These are phyloP conservation scores for Heliconius himera DNA, from an alignment of 1,140 invertebrate genomes.

Conservation along the genomic window DNA sequence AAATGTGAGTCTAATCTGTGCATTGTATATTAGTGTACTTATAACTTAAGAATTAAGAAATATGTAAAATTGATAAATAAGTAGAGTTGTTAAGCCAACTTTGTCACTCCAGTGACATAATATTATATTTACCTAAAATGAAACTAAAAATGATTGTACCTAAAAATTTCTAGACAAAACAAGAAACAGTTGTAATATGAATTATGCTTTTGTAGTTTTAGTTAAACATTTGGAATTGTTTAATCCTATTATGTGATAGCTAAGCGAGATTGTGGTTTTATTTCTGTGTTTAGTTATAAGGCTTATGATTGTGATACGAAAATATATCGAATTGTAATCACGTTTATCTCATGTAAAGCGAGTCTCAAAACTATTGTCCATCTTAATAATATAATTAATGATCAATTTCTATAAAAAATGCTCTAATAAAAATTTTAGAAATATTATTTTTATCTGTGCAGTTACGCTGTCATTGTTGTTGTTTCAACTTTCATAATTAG, in stretches of 20 bases:
- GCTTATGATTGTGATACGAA: constrained; percentile 19
- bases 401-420: no score
- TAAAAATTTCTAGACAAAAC: not conserved
- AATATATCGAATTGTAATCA: constrained; percentile 16
- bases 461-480: not conserved
- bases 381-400: not conserved
- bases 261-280: not conserved
- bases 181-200: not conserved
- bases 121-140: not conserved
- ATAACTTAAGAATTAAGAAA: constrained; percentile 18
- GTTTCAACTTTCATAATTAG: no score
- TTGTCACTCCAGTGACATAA: not conserved
- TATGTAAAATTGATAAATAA: constrained; percentile 6
- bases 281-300: constrained; percentile 27
- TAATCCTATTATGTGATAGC: no score
- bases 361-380: not conserved
- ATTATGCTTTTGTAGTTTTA: not conserved
- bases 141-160: not conserved
- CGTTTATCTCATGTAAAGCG: not conserved
- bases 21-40: constrained; percentile 31
- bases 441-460: not conserved
- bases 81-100: not conserved
- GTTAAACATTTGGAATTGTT: not conserved
- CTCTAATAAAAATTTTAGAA: not conserved
- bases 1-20: constrained; percentile 11